Conservation (phyloP, 2,797 vertebrate species). For the Luscinia megarhynchos region DNA sequence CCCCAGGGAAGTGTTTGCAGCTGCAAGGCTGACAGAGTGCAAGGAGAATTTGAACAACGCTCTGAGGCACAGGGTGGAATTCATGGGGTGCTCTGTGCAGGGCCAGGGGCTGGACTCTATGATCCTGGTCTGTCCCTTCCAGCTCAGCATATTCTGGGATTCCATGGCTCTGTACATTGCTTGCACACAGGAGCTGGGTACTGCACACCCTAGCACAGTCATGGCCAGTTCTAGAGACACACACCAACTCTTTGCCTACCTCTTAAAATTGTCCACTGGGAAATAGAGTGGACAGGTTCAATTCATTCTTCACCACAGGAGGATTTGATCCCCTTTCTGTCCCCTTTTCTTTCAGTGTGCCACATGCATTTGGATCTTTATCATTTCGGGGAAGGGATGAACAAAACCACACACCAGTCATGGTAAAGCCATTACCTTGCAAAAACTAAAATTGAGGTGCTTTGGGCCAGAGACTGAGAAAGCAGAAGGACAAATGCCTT, state of each 20-base stretch:
- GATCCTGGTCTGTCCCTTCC: not conserved
- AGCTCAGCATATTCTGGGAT: not conserved
- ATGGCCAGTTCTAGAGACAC: not conserved
- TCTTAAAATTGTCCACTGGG: not conserved
- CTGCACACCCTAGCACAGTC: not conserved
- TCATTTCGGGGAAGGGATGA: not conserved
- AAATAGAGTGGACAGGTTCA: not conserved
- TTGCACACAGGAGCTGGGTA: not conserved
- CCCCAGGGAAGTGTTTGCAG: not conserved
- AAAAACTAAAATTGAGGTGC: not conserved
- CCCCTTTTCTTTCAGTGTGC: not conserved
- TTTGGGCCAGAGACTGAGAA: not conserved
- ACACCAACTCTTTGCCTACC: not conserved
- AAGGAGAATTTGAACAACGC: not conserved
- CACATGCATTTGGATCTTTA: not conserved
- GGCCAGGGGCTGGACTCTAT: not conserved
- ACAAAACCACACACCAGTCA: not conserved
- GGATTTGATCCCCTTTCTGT: not conserved
- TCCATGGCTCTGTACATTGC: not conserved
- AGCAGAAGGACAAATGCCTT: not conserved
- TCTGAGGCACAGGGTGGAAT: not conserved
- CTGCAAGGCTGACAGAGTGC: not conserved
- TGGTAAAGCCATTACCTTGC: not conserved
- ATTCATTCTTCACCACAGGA: not conserved
- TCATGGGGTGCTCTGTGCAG: not conserved